Percentiles rank a stretch among this genome's conserved stretches.
Evolutionary conservation across 2,888 invertebrate species (phyloP).

Genomic region (Drosophila birchii): DNA sequence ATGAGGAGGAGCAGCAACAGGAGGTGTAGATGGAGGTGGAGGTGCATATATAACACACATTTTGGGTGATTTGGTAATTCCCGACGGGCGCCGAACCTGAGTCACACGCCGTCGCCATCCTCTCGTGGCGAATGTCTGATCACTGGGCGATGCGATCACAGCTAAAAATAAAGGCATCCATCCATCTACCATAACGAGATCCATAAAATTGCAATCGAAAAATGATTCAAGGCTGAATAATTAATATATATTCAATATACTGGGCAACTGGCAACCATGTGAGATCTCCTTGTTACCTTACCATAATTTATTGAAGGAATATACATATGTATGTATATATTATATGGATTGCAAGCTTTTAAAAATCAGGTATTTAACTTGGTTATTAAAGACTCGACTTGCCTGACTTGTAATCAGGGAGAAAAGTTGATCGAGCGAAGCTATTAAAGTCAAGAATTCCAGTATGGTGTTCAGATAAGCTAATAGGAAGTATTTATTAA

Average conservation of each 20-base stretch:
- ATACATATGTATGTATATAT: not conserved
- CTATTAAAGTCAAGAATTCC: not conserved
- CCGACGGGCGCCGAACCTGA: conserved; percentile 29
- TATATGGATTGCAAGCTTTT: not conserved
- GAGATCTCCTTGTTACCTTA: not conserved
- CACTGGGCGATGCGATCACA: conserved; percentile 35
- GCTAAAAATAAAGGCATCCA: conserved; percentile 29
- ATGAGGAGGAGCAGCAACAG: not conserved
- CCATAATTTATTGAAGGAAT: conserved; percentile 3
- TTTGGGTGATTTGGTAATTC: conserved; percentile 18
- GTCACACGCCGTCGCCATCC: conserved; percentile 39
- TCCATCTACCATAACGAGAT: not conserved
- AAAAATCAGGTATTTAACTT: not conserved
- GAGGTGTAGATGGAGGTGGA: not conserved
- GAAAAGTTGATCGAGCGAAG: not conserved
- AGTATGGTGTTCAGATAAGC: not conserved
- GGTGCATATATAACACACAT: conserved; percentile 2
- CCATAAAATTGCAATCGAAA: conserved; percentile 27
- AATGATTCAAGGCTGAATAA: conserved; percentile 38
- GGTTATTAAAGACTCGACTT: not conserved
- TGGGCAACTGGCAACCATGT: conserved; percentile 5
- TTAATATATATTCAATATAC: conserved; percentile 19
- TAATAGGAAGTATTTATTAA: too few species aligned
- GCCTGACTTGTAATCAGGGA: not conserved
- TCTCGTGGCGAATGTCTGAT: conserved; percentile 12